Evolutionary conservation across 2,113 vertebrate genomes (phyloP), one percentile per base, ranked within the genome.

Genomic region (Engystomops pustulosus): DNA sequence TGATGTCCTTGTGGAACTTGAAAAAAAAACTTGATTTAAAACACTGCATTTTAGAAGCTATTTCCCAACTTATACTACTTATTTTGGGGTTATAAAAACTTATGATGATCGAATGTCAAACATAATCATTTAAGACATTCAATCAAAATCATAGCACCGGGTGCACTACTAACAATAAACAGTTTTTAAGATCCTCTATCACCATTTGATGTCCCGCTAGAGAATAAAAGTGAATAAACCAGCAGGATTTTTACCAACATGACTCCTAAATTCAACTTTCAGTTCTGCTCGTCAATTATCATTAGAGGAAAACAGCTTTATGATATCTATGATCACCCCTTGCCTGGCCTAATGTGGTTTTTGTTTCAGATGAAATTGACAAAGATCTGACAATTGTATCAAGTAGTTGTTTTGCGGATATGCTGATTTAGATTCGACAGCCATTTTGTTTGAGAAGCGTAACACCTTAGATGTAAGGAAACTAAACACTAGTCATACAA

Each of bases 71-170:
- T 36, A 32, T 20, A 3, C 27, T 32, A 30, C 20, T 32, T 67
- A 67, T 67, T 67, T 67, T 67, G 18, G 20, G 18, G 30, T 36
- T 67, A 67, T 69, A 20, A 20, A 69, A 69, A 38, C 18, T 15
- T 70, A 4, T 70, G 41, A 11, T n/a, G 27, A 36, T 17, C 25
- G 20, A 41, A 70, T 41, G 36, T 69, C 36, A 44, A 70, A 70
- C 44, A 44, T 70, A 70, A 41, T 44, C 68, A 70, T n/a, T 14
- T 25, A 11, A 41, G 68, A 44, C 68, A 70, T 70, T 38, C 34
- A 44, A 70, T 70, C 36, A 70, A 70, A 70, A 44, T 14, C 36
- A 44, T 70, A 23, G 10, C 68, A 70, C 18, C 68, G 44, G 68
- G 68, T 70, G 36, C n/a, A 41, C 68, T 20, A 34, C 62, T 34